Conservation (phyloP, 2,113 vertebrate genomes). For the Sapajus apella region DNA sequence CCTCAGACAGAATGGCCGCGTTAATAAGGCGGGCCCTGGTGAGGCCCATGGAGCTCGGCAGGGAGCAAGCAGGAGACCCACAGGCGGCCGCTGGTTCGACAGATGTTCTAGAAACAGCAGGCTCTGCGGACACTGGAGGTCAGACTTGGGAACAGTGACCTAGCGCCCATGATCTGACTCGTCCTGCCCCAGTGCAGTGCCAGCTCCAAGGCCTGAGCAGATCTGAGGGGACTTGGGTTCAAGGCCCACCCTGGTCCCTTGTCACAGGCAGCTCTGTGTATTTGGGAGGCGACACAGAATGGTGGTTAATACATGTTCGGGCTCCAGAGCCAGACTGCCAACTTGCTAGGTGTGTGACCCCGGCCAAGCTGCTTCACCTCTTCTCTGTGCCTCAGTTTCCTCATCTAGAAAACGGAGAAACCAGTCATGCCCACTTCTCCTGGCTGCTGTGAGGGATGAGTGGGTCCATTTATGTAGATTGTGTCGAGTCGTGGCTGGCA, state of each 20-base stretch:
- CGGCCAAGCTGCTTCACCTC: not conserved
- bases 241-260: not conserved
- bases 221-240: not conserved
- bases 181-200: not conserved
- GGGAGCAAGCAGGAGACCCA: not conserved
- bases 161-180: no score
- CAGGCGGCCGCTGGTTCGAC: not conserved
- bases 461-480: rapidly evolving
- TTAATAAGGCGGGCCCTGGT: not conserved
- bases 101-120: not conserved
- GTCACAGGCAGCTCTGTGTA: not conserved
- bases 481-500: rapidly evolving
- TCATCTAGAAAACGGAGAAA: no score
- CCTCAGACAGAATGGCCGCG: not conserved
- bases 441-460: not conserved
- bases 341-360: not conserved
- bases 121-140: not conserved
- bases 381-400: not conserved
- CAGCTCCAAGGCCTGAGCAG: not conserved
- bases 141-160: not conserved
- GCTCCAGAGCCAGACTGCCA: rapidly evolving
- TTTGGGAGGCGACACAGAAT: not conserved
- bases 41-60: not conserved
- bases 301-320: no score
- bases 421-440: rapidly evolving